A percentile compares a stretch with the other conserved stretches of the same genome.
phyloP scores from a whole-genome alignment of 1,140 invertebrate species.

The Ceratosolen solmsi region DNA sequence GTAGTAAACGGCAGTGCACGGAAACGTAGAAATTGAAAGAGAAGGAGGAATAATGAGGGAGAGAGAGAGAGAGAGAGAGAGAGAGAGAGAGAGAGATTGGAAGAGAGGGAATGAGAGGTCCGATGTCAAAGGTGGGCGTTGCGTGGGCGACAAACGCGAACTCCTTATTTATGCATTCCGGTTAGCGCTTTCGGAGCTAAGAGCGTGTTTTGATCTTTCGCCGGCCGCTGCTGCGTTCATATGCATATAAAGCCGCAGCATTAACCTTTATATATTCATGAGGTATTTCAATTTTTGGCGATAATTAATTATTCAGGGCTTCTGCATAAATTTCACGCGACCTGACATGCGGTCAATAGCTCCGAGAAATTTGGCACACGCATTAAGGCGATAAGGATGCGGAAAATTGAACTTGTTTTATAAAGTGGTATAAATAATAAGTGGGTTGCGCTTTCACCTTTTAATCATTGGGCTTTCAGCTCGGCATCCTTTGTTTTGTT shows the following conservation, averaged over 20 bases:
- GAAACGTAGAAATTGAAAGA: background rate
- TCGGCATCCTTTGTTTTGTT: background rate
- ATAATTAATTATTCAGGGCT: slow-evolving; percentile 42
- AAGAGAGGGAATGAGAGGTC: background rate
- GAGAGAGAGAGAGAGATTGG: too few species aligned
- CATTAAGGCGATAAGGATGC: slow-evolving; percentile 15
- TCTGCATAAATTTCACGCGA: slow-evolving; percentile 15
- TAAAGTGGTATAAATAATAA: slow-evolving; percentile 3
- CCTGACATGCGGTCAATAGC: slow-evolving; percentile 8
- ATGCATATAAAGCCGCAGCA: background rate
- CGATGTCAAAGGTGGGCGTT: background rate
- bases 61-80: background rate
- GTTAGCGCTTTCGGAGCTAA: background rate
- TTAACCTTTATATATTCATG: slow-evolving; percentile 38
- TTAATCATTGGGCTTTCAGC: background rate
- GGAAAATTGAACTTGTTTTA: slow-evolving; percentile 23
- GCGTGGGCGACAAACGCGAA: slow-evolving; percentile 12
- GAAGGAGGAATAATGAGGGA: background rate
- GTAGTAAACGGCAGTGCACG: background rate
- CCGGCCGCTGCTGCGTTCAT: slow-evolving; percentile 28
- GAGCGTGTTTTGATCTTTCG: slow-evolving; percentile 19
- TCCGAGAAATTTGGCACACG: background rate
- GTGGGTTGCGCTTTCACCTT: background rate
- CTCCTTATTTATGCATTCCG: slow-evolving; percentile 29
- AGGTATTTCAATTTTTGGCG: slow-evolving; percentile 44